These are phyloP conservation scores for Morone chrysops DNA, from an alignment of 2,113 vertebrate species.

Conservation along the genomic window DNA sequence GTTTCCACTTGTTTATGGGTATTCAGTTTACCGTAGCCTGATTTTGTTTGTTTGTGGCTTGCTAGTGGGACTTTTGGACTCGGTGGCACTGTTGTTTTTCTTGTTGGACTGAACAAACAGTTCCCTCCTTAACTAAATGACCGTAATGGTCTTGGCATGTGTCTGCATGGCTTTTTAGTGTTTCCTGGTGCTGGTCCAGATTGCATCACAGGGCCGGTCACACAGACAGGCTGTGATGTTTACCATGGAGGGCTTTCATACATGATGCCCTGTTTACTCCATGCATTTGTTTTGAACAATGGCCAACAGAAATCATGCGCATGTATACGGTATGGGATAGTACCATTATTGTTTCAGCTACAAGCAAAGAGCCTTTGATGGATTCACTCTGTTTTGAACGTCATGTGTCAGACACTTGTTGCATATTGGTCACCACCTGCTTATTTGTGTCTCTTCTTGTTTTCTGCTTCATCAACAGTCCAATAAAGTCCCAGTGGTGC, in stretches of 20 bases:
- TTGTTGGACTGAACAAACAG: slow-evolving; percentile 80
- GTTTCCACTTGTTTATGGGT: slow-evolving; percentile 65
- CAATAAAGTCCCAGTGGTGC: slow-evolving; percentile 97
- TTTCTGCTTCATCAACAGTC: slow-evolving; percentile 82
- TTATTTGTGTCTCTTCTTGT: slow-evolving; percentile 22
- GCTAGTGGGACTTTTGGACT: slow-evolving; percentile 73
- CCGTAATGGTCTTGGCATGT: slow-evolving; percentile 81
- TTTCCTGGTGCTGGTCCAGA: slow-evolving; percentile 81
- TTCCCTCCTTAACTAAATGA: slow-evolving; percentile 76
- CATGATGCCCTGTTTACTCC: slow-evolving; percentile 48
- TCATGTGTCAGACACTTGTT: neutral
- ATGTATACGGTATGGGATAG: neutral
- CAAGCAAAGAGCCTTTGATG: neutral
- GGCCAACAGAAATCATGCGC: neutral
- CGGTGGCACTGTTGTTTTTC: slow-evolving; percentile 75
- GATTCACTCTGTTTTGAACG: neutral
- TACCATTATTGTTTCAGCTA: neutral
- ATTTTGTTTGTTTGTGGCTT: slow-evolving; percentile 72
- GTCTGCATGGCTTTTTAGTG: slow-evolving; percentile 74
- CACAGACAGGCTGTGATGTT: slow-evolving; percentile 75
- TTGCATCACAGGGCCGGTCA: slow-evolving; percentile 83
- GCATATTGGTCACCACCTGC: neutral
- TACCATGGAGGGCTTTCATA: slow-evolving; percentile 66
- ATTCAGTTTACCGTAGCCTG: slow-evolving; percentile 56
- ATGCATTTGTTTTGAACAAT: slow-evolving; percentile 38